phyloP scores from a whole-genome alignment of 2,797 vertebrate species.

The Hemibagrus guttatus region DNA sequence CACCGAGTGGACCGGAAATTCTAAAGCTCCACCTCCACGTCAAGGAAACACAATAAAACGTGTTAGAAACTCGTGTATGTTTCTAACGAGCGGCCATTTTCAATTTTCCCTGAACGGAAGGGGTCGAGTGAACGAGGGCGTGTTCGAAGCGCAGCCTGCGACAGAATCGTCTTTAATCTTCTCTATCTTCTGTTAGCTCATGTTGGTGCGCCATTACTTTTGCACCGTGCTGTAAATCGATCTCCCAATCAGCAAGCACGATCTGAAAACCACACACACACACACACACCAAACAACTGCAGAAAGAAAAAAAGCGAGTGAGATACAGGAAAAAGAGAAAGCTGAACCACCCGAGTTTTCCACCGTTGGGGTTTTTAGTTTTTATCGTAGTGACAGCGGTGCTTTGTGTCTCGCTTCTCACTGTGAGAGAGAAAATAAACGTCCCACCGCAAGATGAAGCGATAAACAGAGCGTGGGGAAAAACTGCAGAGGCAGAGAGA shows the following conservation, averaged over 20 bases:
- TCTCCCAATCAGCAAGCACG: conserved; percentile 19
- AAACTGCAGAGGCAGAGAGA: neutral
- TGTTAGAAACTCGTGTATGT: neutral
- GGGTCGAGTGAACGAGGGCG: neutral
- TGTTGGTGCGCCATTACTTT: neutral
- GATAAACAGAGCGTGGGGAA: conserved; percentile 18
- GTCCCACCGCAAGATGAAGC: conserved; percentile 49
- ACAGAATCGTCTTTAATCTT: neutral
- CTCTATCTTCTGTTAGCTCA: neutral
- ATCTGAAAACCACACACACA: conserved; percentile 41
- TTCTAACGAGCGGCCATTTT: neutral
- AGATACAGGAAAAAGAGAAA: conserved; percentile 52
- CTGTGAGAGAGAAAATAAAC: conserved; percentile 45
- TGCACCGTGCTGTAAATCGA: conserved; percentile 11
- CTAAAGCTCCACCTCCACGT: neutral
- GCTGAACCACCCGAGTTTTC: conserved; percentile 61
- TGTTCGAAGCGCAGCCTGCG: neutral
- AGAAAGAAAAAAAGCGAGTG: conserved; percentile 47
- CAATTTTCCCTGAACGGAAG: neutral
- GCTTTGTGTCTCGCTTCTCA: conserved; percentile 67
- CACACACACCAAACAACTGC: neutral
- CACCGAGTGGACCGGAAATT: neutral
- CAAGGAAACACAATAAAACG: neutral
- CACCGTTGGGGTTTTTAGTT: conserved; percentile 62
- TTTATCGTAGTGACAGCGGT: conserved; percentile 43